Evolutionary conservation across 2,113 vertebrate species (phyloP), one percentile per base, ranked within the genome.

Genomic region (Bostrychus sinensis): DNA sequence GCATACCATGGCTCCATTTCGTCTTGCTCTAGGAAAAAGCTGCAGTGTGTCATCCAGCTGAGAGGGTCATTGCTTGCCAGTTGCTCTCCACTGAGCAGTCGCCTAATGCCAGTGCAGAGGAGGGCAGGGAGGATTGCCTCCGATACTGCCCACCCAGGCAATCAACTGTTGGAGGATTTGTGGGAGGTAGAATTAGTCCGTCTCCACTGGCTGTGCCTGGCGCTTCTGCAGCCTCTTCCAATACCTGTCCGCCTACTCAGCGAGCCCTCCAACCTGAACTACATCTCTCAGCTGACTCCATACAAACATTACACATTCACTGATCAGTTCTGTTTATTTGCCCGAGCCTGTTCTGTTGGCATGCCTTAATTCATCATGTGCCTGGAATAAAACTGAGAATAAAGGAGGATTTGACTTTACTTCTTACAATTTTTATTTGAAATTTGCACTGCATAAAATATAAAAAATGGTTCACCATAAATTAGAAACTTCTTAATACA

Each of bases 131-230:
- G 82, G 81, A 78, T 82, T 88, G 86, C 78, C 82, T 85, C 77
- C 73, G 66, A 84, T 77, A 81, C 79, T 86, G 78, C 84, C 86
- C 85, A 88, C 84, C 83, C 83, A 88, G 79, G 84, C 86, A 87
- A 89, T 88, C 86, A 87, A 82, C 80, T 83, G 84, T 80, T 86
- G 77, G 79, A 84, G 86, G 83, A 88, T 86, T 88, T 88, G 86
- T 88, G 83, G 85, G 85, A 83, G 83, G 81, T 80, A 71, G 81
- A 86, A 81, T 84, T 84, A 84, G 83, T 78, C 79, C 79, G 77
- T 83, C 80, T 83, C 66, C 61, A 76, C 75, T 75, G 77, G 63
- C 81, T 86, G 68, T 78, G 71, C 57, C 75, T 76, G 62, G 61
- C 10, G 63, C 70, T 75, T 67, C 67, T 65, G 62, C 79, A 81